Evolutionary conservation across 2,113 vertebrate genomes (phyloP), one percentile per base, ranked within the genome.

Genomic region (Lutjanus erythropterus): DNA sequence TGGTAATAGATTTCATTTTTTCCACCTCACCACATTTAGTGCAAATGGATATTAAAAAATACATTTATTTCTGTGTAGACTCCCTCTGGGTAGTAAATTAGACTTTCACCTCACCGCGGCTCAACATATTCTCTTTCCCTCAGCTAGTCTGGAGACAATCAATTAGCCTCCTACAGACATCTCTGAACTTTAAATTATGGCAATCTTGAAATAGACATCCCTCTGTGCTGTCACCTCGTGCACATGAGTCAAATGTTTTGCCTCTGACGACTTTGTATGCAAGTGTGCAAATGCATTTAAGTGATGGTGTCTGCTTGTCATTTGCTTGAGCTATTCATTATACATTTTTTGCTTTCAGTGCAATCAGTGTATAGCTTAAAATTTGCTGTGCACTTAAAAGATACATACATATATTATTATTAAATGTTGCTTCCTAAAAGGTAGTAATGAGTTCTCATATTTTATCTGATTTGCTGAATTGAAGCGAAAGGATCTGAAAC

Each of bases 201-300:
- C 84, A 90, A 87, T 87, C 86, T 76, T 65, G 85, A 92, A 91
- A 91, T 91, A 88, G 86, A 81, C 71, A 74, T 85, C 62, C 58
- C 56, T 35, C 50, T 59, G 58, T 80, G 71, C 75, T 46, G 42
- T 82, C 74, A 84, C 73, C 71, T 80, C 87, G 66, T 83, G 72
- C 80, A 89, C 78, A 74, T 81, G 41, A 83, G 58, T 88, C 72
- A 78, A 50, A 78, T 71, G 67, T 70, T 79, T 84, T 71, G 87
- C 88, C 71, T 85, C 53, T 18, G 61, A 79, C 65, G 35, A 49
- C 61, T 61, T 39, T 64, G 59, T 78, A 68, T 82, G 52, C 73
- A 86, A 90, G 78, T 14, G 64, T 85, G 37, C 29, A 25, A 83
- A 44, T 52, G 60, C 78, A 35, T 85, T 86, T 75, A 91, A 88